Evolutionary conservation across 2,888 invertebrate genomes (phyloP).

Genomic region (Dicycla oo): DNA sequence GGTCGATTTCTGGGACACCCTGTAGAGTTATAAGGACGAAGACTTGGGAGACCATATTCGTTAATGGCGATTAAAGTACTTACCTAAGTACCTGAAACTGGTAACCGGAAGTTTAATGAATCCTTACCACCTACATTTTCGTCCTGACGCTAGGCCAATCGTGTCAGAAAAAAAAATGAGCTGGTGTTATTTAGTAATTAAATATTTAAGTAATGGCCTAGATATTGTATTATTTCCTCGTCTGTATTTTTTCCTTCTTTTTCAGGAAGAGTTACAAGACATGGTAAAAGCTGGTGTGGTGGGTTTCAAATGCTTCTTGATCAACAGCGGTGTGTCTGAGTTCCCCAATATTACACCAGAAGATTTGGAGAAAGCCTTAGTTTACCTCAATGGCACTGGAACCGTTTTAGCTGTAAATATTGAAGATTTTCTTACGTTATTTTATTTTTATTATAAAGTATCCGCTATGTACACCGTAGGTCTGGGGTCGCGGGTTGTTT

Average conservation of each 20-base stretch:
- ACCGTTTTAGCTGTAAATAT: conserved; percentile 91
- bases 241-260: conserved; percentile 19
- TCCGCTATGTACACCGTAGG: too few species aligned
- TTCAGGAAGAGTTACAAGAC: conserved; percentile 87
- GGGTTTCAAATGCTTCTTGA: conserved; percentile 93
- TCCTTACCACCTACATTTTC: conserved; percentile 15
- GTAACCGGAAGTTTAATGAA: conserved; percentile 23
- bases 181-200: background rate
- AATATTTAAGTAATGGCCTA: background rate
- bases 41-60: background rate
- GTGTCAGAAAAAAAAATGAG: conserved; percentile 8
- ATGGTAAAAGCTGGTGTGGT: conserved; percentile 92
- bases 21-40: background rate
- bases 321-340: conserved; percentile 92
- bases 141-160: conserved; percentile 6
- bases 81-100: conserved; percentile 12
- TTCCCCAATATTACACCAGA: conserved; percentile 91
- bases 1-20: too few species aligned
- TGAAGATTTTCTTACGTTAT: background rate
- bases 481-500: too few species aligned
- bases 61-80: background rate
- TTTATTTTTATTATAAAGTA: background rate
- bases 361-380: conserved; percentile 90
- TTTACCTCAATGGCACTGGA: conserved; percentile 89
- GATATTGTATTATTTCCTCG: conserved; percentile 11